Base-by-base conservation (phyloP, 2,113 vertebrate species). In the Oenanthe oenanthe region DNA sequence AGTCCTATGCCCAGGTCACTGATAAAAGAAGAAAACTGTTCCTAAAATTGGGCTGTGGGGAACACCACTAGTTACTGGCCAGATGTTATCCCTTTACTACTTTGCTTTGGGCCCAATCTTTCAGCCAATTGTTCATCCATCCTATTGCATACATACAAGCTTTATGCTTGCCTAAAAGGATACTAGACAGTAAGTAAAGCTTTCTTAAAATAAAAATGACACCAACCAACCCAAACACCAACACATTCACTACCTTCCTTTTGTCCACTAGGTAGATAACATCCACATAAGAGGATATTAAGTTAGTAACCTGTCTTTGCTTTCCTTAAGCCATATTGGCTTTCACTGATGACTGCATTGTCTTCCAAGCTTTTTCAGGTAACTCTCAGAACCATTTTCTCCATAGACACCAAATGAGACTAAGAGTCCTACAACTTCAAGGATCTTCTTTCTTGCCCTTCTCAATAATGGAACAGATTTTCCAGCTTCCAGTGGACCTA, bases 281-380 rank as follows among this genome's bases (percentile, higher is more conserved):
- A 8, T 54, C n/a, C 6, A 20, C 7, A 3, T 40, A 67, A 67
- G 20, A 87, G 4, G 7, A 10, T 29, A 29, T 29, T 29, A 21
- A 74, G 4, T 54, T 24, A 36, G 10, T 57, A 45, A 51, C 1
- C 2, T 47, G 17, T 42, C 29, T 50, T 73, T 28, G 7, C 7
- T 19, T 43, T 76, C 19, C 12, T 51, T 40, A 74, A 50, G 3
- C 8, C 6, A 2, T 12, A 3, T 21, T 6, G 1, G 3, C 12
- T 78, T 50, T 56, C 14, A 56, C 7, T 0, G 0, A 65, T 17
- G 29, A 47, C 25, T 56, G 17, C 34, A 16, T 12, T 85, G 28
- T 32, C 50, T 54, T 77, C 32, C 48, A 71, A 58, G 29, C 4
- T 9, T 67, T 88, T 91, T 81, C 53, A 42, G 17, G 13, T 22